A percentile compares a stretch with the other conserved stretches of the same genome.
Evolutionary conservation across 2,797 vertebrate species (phyloP).

Genomic region (Adelosebastes latens): DNA sequence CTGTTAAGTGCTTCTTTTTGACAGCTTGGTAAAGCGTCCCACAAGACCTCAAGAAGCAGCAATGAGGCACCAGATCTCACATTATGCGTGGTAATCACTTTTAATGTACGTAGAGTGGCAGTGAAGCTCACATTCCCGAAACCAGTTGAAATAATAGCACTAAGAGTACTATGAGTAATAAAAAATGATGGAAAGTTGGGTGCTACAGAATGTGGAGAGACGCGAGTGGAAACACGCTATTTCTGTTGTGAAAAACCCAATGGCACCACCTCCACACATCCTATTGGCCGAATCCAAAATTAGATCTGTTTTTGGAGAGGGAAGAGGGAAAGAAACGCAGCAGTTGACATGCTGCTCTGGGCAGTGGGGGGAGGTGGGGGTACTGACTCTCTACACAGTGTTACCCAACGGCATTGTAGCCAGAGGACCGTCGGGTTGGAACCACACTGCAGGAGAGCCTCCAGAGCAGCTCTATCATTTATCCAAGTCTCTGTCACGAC

Average conservation of each 20-base stretch:
- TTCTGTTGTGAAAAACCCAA: constrained; percentile 50
- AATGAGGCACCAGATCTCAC: neutral
- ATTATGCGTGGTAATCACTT: neutral
- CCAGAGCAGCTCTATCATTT: constrained; percentile 45
- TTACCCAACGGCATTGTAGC: constrained; percentile 42
- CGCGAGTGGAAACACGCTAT: constrained; percentile 47
- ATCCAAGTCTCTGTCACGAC: constrained; percentile 20
- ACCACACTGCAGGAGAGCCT: constrained; percentile 15
- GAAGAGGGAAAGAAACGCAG: constrained; percentile 43
- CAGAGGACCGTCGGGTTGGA: constrained; percentile 8
- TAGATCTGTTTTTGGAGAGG: constrained; percentile 62
- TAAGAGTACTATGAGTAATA: neutral
- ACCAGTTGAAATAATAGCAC: neutral
- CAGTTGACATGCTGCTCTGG: constrained; percentile 27
- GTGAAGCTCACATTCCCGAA: neutral
- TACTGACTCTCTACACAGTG: constrained; percentile 15
- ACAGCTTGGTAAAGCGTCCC: neutral
- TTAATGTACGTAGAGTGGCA: neutral
- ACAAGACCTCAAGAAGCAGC: neutral
- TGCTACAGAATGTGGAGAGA: constrained; percentile 14
- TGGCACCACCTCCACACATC: constrained; percentile 55
- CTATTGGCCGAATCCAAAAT: constrained; percentile 61
- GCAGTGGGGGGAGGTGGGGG: neutral
- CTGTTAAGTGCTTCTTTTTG: neutral
- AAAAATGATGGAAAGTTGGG: constrained; percentile 28